phyloP scores from a whole-genome alignment of 2,888 invertebrate species.

The Eueremaeus valkanovi region DNA sequence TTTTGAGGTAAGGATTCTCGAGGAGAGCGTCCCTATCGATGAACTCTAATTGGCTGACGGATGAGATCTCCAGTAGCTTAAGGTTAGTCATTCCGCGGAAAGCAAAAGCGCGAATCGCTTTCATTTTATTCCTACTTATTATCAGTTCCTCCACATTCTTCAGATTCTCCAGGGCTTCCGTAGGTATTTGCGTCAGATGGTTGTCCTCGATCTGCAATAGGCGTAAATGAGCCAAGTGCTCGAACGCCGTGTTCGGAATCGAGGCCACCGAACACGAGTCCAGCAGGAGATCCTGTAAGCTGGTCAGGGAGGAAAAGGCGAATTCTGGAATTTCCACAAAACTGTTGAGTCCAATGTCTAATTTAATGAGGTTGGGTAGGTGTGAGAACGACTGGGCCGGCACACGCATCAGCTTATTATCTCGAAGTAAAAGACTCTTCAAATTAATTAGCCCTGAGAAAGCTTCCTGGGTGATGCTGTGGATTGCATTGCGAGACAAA shows the following conservation, averaged over 20 bases:
- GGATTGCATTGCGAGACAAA: slow-evolving; percentile 72
- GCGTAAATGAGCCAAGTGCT: slow-evolving; percentile 61
- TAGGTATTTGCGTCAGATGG: slow-evolving; percentile 37
- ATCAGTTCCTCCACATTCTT: slow-evolving; percentile 36
- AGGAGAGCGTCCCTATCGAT: slow-evolving; percentile 43
- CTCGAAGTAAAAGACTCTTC: slow-evolving; percentile 68
- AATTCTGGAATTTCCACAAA: slow-evolving; percentile 60
- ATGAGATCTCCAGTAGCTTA: slow-evolving; percentile 26
- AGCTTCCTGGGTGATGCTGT: slow-evolving; percentile 66
- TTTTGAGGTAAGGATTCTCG: slow-evolving; percentile 43
- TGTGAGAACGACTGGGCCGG: slow-evolving; percentile 72
- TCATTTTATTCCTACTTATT: slow-evolving; percentile 37
- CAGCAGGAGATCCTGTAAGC: slow-evolving; percentile 68
- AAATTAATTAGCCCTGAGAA: slow-evolving; percentile 70
- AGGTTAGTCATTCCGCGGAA: slow-evolving; percentile 38
- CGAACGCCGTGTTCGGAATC: slow-evolving; percentile 68
- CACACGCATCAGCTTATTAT: slow-evolving; percentile 73
- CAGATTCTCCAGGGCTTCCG: slow-evolving; percentile 34
- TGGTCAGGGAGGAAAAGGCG: slow-evolving; percentile 54
- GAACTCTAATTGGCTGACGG: background rate
- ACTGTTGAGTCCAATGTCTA: slow-evolving; percentile 74
- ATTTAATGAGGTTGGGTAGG: slow-evolving; percentile 68
- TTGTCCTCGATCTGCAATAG: slow-evolving; percentile 30
- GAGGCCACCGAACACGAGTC: slow-evolving; percentile 50
- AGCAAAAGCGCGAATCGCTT: slow-evolving; percentile 1